Conservation (phyloP, 2,888 invertebrate genomes). For the Lepidochitona cinerea region DNA sequence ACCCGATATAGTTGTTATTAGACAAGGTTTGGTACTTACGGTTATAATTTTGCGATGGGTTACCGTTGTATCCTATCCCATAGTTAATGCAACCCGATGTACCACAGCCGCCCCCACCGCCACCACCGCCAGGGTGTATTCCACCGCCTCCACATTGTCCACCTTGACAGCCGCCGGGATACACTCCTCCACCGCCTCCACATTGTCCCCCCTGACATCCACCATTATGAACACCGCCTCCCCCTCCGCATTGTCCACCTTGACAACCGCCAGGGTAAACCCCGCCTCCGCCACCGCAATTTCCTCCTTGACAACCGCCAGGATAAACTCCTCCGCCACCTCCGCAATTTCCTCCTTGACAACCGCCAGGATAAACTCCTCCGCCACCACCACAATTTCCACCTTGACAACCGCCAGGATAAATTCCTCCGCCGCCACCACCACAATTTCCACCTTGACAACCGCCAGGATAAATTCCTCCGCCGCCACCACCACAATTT, state of each 20-base stretch:
- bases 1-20: no score
- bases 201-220: not conserved
- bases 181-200: not conserved
- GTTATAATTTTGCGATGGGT: not conserved
- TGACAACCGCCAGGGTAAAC: not conserved
- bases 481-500: not conserved
- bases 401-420: not conserved
- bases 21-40: not conserved
- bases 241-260: not conserved
- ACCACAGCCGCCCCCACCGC: no score
- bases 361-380: not conserved
- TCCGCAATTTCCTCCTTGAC: not conserved
- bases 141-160: not conserved
- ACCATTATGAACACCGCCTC: not conserved
- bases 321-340: not conserved
- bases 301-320: not conserved
- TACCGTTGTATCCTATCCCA: not conserved
- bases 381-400: not conserved
- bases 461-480: not conserved
- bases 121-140: not conserved
- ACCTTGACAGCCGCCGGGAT: not conserved
- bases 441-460: not conserved
- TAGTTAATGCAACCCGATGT: not conserved
- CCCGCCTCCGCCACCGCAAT: conserved; percentile 29
- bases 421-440: not conserved